Evolutionary conservation across 2,797 vertebrate genomes (phyloP).

Genomic region (Mormyrus hasselquistii): DNA sequence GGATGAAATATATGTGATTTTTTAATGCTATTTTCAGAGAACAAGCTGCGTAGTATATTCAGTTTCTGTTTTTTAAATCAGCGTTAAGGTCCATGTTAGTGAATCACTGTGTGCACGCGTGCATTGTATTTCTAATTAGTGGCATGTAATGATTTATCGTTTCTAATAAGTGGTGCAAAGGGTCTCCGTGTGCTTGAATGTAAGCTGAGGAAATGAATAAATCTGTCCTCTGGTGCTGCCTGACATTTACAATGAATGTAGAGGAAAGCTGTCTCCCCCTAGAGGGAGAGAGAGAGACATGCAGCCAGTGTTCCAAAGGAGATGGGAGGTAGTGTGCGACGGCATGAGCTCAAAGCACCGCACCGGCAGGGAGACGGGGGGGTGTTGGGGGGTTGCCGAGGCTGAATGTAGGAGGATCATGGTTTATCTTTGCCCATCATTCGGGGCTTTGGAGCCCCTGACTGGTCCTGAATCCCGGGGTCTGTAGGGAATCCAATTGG

Average conservation of each 20-base stretch:
- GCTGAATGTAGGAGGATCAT: neutral
- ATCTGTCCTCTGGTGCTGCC: slow-evolving; percentile 5
- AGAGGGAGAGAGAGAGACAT: neutral
- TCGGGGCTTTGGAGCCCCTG: neutral
- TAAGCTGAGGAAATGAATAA: neutral
- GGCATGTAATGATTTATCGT: neutral
- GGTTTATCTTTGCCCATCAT: slow-evolving; percentile 5
- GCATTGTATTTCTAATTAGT: neutral
- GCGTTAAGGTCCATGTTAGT: neutral
- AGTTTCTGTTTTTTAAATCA: neutral
- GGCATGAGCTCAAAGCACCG: neutral
- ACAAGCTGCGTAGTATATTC: neutral
- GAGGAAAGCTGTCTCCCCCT: neutral
- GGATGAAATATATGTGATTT: neutral
- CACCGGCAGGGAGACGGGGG: neutral
- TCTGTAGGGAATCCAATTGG: neutral
- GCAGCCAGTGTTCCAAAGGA: neutral
- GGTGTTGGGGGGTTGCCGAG: neutral
- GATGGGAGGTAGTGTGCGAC: slow-evolving; percentile 5
- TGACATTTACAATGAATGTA: slow-evolving; percentile 1
- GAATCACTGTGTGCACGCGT: neutral
- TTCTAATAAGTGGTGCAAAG: neutral
- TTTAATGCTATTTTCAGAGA: neutral
- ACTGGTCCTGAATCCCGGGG: neutral
- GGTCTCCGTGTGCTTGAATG: neutral